Base-by-base conservation (phyloP, 2,888 invertebrate species). In the Acleris sparsana region DNA sequence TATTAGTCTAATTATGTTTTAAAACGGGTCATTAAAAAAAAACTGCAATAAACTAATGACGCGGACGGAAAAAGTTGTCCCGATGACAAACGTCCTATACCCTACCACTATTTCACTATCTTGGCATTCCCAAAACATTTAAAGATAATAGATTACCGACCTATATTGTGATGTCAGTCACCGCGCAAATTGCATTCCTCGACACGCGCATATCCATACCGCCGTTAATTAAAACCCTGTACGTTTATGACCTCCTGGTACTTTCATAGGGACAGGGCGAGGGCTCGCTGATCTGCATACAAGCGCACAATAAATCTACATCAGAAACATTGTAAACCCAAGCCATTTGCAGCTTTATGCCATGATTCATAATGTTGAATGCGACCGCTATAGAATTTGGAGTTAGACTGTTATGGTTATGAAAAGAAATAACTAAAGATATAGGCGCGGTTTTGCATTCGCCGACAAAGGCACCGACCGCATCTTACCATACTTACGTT, bases 381-480 rank as follows among this genome's bases (percentile, higher is more conserved):
- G 9, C 9, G 9, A 9, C 33, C 0, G 1, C 3, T 13, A 3
- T 39, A 3, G 13, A 13, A 13, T 39, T 39, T 39, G 11, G 39
- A 39, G 39, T 13, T 39, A 39, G 4, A 13, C 4, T 39, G 39
- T 39, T 39, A 39, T 39, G 39, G 13, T 13, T 13, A 39, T 39
- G 13, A 13, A 39, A 13, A 7, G 39, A 46, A 46, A 17, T 5
- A 6, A 17, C n/a, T 46, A 46, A 17, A 46, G 17, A n/a, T 46
- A 17, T 46, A 46, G 46, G 46, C 7, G 25, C 33, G 29, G 59
- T 51, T 56, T 52, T 52, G 51, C 51, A 16, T 49, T 17, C 46
- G 25, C 57, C 65, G 66, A 61, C 64, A 65, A 65, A 65, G 55
- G 43, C 51, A 20, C 55, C 64, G 64, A 48, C 62, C 29, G 39